These are phyloP conservation scores for Macroglossus sobrinus DNA, from an alignment of 2,113 vertebrate species.

Conservation along the genomic window DNA sequence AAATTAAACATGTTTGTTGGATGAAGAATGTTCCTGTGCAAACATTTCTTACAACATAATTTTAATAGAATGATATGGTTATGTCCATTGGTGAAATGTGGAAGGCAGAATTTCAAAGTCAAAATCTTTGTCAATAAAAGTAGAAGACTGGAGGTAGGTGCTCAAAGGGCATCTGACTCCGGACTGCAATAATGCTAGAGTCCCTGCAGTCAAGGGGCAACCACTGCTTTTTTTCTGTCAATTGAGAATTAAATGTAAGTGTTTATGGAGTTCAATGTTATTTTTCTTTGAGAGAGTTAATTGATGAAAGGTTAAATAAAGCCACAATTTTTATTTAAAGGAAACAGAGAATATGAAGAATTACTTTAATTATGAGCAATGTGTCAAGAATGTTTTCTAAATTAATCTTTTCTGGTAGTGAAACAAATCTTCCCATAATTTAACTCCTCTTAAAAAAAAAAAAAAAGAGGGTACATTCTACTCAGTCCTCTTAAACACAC, in stretches of 20 bases:
- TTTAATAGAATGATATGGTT: neutral
- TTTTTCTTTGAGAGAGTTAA: conserved; percentile 50
- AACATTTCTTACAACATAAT: neutral
- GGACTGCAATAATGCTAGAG: neutral
- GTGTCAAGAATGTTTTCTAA: conserved; percentile 47
- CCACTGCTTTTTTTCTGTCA: neutral
- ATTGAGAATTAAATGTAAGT: neutral
- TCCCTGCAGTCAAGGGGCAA: neutral
- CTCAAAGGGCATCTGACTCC: neutral
- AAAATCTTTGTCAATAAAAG: neutral
- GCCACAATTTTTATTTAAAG: conserved; percentile 47
- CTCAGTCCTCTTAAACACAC: neutral
- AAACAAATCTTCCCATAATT: conserved; percentile 47
- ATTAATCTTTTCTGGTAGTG: conserved; percentile 54
- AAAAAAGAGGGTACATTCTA: neutral
- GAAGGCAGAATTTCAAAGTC: neutral
- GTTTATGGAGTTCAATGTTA: conserved; percentile 31
- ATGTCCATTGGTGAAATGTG: neutral
- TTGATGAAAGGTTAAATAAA: conserved; percentile 51
- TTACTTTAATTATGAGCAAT: conserved; percentile 55
- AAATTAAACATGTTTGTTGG: neutral
- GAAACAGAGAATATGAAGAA: conserved; percentile 53
- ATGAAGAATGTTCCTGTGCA: neutral
- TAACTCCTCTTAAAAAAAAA: neutral
- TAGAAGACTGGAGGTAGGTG: neutral